These are phyloP conservation scores for Tragelaphus strepsiceros DNA, from an alignment of 2,113 vertebrate genomes.

Conservation along the genomic window DNA sequence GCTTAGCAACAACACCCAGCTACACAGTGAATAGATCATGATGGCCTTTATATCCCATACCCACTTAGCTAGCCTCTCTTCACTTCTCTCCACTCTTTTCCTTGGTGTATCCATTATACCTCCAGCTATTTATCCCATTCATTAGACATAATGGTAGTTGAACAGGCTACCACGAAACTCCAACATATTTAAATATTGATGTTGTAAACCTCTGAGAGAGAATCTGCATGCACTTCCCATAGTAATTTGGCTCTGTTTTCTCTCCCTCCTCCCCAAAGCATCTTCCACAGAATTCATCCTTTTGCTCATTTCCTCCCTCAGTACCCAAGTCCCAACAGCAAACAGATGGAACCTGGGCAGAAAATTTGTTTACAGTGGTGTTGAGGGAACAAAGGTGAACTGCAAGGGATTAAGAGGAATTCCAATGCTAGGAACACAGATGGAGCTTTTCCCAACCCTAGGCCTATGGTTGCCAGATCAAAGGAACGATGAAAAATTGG, in stretches of 20 bases:
- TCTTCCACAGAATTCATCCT: neutral
- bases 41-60: neutral
- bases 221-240: neutral
- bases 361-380: neutral
- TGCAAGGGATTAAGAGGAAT: neutral
- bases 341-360: neutral
- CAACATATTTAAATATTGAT: neutral
- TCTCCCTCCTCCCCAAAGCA: neutral
- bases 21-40: no score
- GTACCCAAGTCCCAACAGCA: neutral
- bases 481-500: neutral
- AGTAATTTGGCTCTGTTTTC: neutral
- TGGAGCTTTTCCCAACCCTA: neutral
- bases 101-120: neutral
- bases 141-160: neutral
- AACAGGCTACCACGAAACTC: neutral
- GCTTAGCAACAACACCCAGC: no score
- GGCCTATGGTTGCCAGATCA: neutral
- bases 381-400: neutral
- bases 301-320: neutral
- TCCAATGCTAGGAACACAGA: neutral
- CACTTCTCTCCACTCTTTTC: neutral
- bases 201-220: neutral
- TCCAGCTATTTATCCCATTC: neutral
- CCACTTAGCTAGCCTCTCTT: neutral